Evolutionary conservation across 53 echinoderm and acorn worm species (phyloP).

Genomic region (Arbacia lixula): DNA sequence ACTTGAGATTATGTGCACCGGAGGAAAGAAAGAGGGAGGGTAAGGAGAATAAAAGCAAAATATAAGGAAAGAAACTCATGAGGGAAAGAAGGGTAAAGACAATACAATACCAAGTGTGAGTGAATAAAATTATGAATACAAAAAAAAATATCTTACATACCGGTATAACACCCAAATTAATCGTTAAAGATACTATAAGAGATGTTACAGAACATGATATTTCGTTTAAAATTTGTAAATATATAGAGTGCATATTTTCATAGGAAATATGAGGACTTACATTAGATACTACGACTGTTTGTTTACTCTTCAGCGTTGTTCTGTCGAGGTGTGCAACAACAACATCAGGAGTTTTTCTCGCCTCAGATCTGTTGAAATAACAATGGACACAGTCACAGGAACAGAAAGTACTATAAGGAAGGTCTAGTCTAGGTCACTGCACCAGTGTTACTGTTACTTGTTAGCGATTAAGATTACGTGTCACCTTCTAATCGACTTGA

Average conservation of each 20-base stretch:
- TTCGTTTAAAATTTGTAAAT: not conserved
- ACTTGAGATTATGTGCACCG: too few species aligned
- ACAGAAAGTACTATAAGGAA: not conserved
- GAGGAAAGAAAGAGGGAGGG: not conserved
- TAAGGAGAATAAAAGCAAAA: not conserved
- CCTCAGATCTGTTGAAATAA: slow-evolving; percentile 69
- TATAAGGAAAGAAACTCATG: not conserved
- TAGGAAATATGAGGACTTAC: slow-evolving; percentile 50
- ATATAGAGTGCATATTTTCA: not conserved
- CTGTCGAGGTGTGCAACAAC: slow-evolving; percentile 81
- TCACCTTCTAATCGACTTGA: not conserved
- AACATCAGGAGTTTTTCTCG: slow-evolving; percentile 75
- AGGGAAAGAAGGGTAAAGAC: not conserved
- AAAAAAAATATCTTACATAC: too few species aligned
- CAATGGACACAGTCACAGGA: not conserved
- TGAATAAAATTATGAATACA: too few species aligned
- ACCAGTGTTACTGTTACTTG: too few species aligned
- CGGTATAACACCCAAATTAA: too few species aligned
- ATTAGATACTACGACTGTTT: slow-evolving; percentile 71
- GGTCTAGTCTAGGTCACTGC: not conserved
- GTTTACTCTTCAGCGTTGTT: slow-evolving; percentile 68
- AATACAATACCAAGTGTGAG: too few species aligned
- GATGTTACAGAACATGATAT: too few species aligned
- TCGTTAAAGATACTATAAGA: too few species aligned
- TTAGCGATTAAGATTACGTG: too few species aligned